Evolutionary conservation across 2,797 vertebrate species (phyloP).

Genomic region (Acridotheres tristis): DNA sequence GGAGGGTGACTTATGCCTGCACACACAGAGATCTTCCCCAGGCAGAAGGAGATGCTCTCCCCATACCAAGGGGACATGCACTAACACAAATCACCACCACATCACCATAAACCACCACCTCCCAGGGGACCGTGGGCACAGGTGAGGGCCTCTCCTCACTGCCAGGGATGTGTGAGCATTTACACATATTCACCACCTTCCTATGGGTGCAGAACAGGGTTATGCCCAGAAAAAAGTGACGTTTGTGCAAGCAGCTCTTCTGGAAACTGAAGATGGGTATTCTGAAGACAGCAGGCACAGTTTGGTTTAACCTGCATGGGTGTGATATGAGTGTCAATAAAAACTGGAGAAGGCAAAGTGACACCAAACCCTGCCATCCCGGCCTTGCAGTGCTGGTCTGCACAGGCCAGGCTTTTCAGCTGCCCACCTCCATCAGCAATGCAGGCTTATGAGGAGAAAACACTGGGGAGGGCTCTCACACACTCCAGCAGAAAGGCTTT

Average conservation of each 20-base stretch:
- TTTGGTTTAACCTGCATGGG: not conserved
- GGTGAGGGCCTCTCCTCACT: not conserved
- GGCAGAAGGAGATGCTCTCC: not conserved
- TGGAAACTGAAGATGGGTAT: not conserved
- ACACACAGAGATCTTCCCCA: not conserved
- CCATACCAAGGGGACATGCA: not conserved
- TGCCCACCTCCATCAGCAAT: not conserved
- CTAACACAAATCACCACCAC: not conserved
- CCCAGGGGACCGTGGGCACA: not conserved
- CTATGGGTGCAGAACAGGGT: not conserved
- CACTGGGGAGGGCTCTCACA: rapidly evolving
- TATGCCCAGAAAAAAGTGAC: rapidly evolving
- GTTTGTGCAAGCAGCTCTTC: not conserved
- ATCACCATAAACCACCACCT: not conserved
- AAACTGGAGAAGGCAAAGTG: not conserved
- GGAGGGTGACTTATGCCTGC: not conserved
- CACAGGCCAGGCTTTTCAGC: not conserved
- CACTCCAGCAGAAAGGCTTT: rapidly evolving
- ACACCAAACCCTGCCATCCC: not conserved
- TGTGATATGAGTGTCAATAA: not conserved
- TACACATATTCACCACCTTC: not conserved
- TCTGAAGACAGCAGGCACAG: not conserved
- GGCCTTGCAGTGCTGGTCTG: not conserved
- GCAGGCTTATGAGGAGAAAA: not conserved
- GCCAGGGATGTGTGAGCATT: not conserved